Conservation (phyloP, 1,140 invertebrate species). For the Bombus confusus region DNA sequence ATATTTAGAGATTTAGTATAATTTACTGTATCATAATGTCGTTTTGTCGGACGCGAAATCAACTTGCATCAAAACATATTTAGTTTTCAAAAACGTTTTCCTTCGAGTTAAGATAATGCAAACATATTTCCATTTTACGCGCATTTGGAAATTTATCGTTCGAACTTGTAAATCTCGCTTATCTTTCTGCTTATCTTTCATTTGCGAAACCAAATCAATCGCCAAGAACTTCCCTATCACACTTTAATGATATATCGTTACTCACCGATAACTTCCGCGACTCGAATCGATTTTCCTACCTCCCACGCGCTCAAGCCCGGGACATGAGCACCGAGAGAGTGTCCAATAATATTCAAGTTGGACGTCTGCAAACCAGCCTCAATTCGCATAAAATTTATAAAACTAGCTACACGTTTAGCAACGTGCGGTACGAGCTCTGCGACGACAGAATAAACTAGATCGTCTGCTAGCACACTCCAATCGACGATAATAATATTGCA, state of each 20-base stretch:
- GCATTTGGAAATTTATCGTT: neutral
- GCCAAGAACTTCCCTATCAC: neutral
- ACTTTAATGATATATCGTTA: neutral
- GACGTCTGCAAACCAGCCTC: constrained; percentile 82
- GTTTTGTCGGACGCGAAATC: neutral
- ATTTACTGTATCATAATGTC: no score
- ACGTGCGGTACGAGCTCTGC: constrained; percentile 80
- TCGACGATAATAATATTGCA: constrained; percentile 84
- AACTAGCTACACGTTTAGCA: constrained; percentile 81
- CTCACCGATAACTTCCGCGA: constrained; percentile 50
- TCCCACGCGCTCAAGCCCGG: constrained; percentile 84
- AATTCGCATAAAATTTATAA: constrained; percentile 81
- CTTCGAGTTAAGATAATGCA: neutral
- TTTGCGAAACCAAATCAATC: neutral
- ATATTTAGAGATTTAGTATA: no score
- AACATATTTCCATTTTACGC: neutral
- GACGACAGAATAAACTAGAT: constrained; percentile 74
- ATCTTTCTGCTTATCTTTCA: neutral
- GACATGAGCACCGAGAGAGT: constrained; percentile 88
- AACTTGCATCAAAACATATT: no score
- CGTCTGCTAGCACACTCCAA: constrained; percentile 79
- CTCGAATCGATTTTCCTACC: neutral
- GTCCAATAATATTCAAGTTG: constrained; percentile 86
- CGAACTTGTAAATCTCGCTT: rapidly evolving
- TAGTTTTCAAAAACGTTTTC: neutral